Evolutionary conservation across 2,113 vertebrate species (phyloP).

Genomic region (Ornithorhynchus anatinus): DNA sequence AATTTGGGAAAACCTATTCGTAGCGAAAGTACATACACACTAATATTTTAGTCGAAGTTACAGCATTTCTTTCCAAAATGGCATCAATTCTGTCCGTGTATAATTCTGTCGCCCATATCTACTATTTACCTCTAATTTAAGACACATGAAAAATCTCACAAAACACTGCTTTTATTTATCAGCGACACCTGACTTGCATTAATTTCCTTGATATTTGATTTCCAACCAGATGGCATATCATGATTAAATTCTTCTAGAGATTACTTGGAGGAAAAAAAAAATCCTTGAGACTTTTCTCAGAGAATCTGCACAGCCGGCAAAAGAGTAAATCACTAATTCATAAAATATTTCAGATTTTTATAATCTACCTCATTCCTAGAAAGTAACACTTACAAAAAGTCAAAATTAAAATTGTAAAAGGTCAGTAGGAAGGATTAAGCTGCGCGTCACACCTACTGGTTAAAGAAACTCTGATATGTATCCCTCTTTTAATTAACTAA

Average conservation of each 20-base stretch:
- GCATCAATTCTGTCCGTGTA: not conserved
- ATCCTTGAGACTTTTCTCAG: conserved; percentile 35
- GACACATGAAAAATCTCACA: not conserved
- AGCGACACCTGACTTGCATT: not conserved
- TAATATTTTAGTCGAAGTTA: not conserved
- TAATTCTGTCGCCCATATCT: not conserved
- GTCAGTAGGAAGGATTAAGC: conserved; percentile 27
- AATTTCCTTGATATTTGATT: not conserved
- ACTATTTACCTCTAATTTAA: conserved; percentile 10
- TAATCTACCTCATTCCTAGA: conserved; percentile 36
- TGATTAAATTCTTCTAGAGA: not conserved
- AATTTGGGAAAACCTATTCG: conserved; percentile 8
- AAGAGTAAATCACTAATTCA: conserved; percentile 21
- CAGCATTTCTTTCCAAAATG: conserved; percentile 2
- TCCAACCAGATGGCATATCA: not conserved
- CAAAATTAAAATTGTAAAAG: conserved; percentile 46
- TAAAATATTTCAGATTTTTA: conserved; percentile 28
- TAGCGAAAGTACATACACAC: not conserved
- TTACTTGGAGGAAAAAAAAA: conserved; percentile 13
- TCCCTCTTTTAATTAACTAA: conserved; percentile 33
- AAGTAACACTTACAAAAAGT: conserved; percentile 7
- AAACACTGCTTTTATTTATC: not conserved
- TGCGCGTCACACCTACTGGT: not conserved
- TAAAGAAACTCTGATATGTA: not conserved
- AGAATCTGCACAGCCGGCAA: conserved; percentile 24